Base-by-base conservation (phyloP, 1,140 invertebrate species). In the Aphaenogaster floridana region DNA sequence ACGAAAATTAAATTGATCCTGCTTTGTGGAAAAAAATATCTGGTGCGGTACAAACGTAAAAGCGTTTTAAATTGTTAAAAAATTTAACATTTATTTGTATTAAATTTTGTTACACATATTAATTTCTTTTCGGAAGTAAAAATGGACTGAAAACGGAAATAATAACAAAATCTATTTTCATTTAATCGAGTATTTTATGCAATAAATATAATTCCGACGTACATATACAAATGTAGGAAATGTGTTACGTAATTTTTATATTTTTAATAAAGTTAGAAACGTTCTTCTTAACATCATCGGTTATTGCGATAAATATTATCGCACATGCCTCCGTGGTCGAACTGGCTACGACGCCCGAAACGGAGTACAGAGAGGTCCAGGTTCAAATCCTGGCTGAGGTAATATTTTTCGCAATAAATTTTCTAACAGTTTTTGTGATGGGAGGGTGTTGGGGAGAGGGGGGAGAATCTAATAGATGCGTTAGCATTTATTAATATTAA, bases 81-180 rank as follows among this genome's bases (percentile, higher is more conserved):
- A 42, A 34, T 61, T 61, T 7, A 7, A 61, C 9, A 61, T 17
- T 39, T 74, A 39, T 39, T 57, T 0, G 9, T 57, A n/a, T n/a
- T 0, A 57, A 74, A 9, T 57, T 36, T 74, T 57, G 0, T 11
- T 36, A 17, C 13, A 17, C 13, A 36, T 54, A 74, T 57, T 57
- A 1, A 17, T 13, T 42, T 66, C 17, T 54, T 50, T 7, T n/a
- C 15, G 48, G 8, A 42, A 52, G 15, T 34, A 71, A 50, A 71
- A 34, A 15, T 0, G 3, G 7, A 11, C 1, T 5, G 0, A 71
- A 52, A 1, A 52, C 28, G 50, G 8, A 54, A 39, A 54, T 54
- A 54, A 11, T 28, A 54, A 36, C 5, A 72, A 74, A 74, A 74
- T 74, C 17, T 57, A 39, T 57, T 74, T 21, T 74, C 13, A 39